Evolutionary conservation across 2,113 vertebrate genomes (phyloP), one percentile per base, ranked within the genome.

Genomic region (human (Homo sapiens)): DNA sequence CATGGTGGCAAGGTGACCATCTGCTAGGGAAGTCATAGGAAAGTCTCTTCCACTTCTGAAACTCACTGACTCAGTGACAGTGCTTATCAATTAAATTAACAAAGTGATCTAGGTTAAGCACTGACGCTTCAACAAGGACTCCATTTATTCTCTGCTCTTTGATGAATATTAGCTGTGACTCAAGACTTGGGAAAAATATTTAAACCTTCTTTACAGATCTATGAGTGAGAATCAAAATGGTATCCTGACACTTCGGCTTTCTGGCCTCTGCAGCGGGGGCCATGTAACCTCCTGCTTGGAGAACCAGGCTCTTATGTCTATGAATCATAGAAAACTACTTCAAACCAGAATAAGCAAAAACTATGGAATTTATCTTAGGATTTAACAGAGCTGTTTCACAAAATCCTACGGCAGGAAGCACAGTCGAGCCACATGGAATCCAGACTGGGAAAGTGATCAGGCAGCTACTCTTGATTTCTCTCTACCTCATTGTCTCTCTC

Each of bases 71-170:
- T 90, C 59, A 12, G 4, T 55, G 89, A 96, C 85, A 90, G 57
- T 11, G 35, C 48, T 55, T 81, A 92, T 72, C 66, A 91, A 80
- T 96, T 89, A 96, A 75, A 88, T 90, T 57, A 90, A 94, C 70
- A 82, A 75, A 92, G 81, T 17, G 50, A 93, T 89, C 93, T 61
- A 20, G 0, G 5, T 66, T 61, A 94, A 57, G 20, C 25, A 61
- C 66, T 85, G 30, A 78, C 45, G 85, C 78, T 85, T 93, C 85
- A 57, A 18, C 61, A 64, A 90, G 75, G 64, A 59, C 66, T 72
- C 50, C 38, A 40, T 20, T 70, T 48, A 55, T 57, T 61, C 55
- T 90, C 25, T 92, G 64, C 27, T 66, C 73, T 40, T 20, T 92
- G 90, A 79, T 85, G 59, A 78, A 80, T 70, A 68, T 55, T 35